A percentile compares a stretch with the other conserved stretches of the same genome.
Conservation (phyloP, 1,140 invertebrate genomes). For the Anastatus disparis region DNA sequence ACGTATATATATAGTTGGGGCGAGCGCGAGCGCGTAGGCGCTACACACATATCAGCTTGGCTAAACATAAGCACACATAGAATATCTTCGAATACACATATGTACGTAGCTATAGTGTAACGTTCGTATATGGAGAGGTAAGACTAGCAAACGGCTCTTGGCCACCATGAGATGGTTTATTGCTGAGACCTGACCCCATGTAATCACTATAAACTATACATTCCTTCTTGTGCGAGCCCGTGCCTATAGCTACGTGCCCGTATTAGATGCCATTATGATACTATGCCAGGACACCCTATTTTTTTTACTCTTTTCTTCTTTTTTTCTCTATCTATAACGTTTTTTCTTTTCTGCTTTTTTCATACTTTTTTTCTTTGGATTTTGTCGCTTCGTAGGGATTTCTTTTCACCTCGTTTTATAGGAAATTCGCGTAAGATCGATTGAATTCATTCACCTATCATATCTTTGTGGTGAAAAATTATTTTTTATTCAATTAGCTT, state of each 20-base stretch:
- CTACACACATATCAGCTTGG: constrained; percentile 48
- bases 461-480: too few relatives aligned
- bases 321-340: constrained; percentile 37
- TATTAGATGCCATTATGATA: constrained; percentile 63
- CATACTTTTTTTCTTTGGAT: constrained; percentile 6
- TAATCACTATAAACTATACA: constrained; percentile 68
- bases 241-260: constrained; percentile 55
- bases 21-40: constrained; percentile 63
- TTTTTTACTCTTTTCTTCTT: constrained; percentile 41
- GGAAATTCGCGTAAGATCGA: background rate
- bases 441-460: too few relatives aligned
- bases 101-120: constrained; percentile 10
- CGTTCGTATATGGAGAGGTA: too few relatives aligned
- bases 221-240: constrained; percentile 53
- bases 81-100: too few relatives aligned
- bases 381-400: background rate
- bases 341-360: constrained; percentile 27
- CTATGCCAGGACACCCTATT: constrained; percentile 48
- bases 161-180: constrained; percentile 65
- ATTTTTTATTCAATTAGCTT: too few relatives aligned
- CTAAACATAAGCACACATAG: too few relatives aligned
- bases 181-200: constrained; percentile 65
- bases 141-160: constrained; percentile 39
- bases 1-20: too few relatives aligned
- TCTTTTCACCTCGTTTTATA: background rate